Base-by-base conservation (phyloP, 2,888 invertebrate species). In the Tetheella fluctuosa region DNA sequence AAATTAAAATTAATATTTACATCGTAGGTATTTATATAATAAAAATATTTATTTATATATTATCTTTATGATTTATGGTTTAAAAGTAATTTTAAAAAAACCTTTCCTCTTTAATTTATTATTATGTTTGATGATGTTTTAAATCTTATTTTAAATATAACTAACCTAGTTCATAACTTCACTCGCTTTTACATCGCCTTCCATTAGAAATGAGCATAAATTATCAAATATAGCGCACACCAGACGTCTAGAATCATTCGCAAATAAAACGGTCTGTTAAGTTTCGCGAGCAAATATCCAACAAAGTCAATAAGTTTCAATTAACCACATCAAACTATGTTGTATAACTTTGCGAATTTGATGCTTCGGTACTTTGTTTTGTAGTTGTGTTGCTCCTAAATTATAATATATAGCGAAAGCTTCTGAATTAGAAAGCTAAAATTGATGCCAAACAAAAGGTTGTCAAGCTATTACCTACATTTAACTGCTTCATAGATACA, bases 281-380 rank as follows among this genome's bases (percentile, higher is more conserved):
- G 54, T 54, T 54, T 10, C 30, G 17, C 13, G 12, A 34, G 54
- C 20, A 34, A 54, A 54, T 30, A 10, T 54, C 20, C 30, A 54
- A 54, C 54, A 17, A 54, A 34, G 30, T 54, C 54, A 54, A 54
- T 54, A 54, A 54, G 20, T 54, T 54, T 12, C 12, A 30, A 54
- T 30, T 54, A 13, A 30, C 54, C 54, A 34, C 30, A 54, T 54
- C 34, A 34, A 54, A 54, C 34, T 20, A 54, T 54, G 34, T 20
- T 30, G 34, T 54, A 20, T 54, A 54, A 54, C 54, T 54, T 54
- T 54, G 54, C 12, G 12, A 54, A 34, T 54, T 34, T 54, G 17
- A 42, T n/a, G 42, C 42, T 17, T 42, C 13, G 15, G 42, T 17
- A 42, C 42, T 42, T 17, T 42, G 42, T 42, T 17, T 42, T 42